Conservation (phyloP, 2,888 invertebrate genomes). For the Euplexia lucipara region DNA sequence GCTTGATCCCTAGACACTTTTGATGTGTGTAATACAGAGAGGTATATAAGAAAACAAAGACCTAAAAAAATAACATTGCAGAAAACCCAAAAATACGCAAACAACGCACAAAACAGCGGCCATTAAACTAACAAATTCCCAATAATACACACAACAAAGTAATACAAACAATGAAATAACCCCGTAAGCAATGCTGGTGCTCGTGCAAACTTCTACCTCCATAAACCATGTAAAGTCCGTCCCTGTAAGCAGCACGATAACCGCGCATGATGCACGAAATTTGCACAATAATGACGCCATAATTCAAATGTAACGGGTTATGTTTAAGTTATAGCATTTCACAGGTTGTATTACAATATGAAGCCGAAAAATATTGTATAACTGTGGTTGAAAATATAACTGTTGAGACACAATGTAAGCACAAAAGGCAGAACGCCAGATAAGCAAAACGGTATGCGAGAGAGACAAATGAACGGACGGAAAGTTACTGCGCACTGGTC, state of each 20-base stretch:
- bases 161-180: conserved; percentile 29
- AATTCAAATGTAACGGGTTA: conserved; percentile 62
- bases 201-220: conserved; percentile 14
- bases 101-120: not conserved
- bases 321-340: conserved; percentile 45
- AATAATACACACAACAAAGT: conserved; percentile 5
- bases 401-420: too few relatives aligned
- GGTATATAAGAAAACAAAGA: not conserved
- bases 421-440: too few relatives aligned
- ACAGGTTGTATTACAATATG: conserved; percentile 34
- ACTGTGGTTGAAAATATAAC: not conserved
- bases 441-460: too few relatives aligned
- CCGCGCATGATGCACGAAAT: conserved; percentile 65
- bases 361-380: not conserved
- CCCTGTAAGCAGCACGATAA: conserved; percentile 57
- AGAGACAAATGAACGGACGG: too few relatives aligned
- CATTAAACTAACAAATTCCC: conserved; percentile 15
- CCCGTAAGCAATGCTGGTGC: not conserved
- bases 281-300: conserved; percentile 65
- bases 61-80: not conserved
- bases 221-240: conserved; percentile 42
- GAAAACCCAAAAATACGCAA: not conserved
- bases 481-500: too few relatives aligned
- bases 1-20: too few relatives aligned
- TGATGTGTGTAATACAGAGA: too few relatives aligned